Evolutionary conservation across 2,113 vertebrate species (phyloP).

Genomic region (Cavia porcellus): DNA sequence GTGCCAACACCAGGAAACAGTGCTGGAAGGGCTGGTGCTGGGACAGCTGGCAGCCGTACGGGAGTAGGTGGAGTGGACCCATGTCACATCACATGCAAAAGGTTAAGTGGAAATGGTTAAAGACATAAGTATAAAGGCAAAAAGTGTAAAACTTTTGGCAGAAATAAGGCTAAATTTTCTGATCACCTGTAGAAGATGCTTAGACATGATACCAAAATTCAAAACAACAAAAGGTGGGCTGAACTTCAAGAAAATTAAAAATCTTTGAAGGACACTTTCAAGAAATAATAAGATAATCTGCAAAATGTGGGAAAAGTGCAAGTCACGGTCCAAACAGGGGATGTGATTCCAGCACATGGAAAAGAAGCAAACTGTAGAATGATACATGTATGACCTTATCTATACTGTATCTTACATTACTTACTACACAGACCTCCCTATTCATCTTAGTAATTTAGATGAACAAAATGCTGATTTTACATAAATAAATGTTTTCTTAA

Average conservation of each 20-base stretch:
- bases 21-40: not conserved
- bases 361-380: not conserved
- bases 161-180: not conserved
- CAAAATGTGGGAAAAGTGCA: not conserved
- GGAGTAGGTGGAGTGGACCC: not conserved
- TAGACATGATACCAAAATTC: not conserved
- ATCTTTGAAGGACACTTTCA: not conserved
- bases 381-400: not conserved
- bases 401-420: not conserved
- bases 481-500: not conserved
- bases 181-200: not conserved
- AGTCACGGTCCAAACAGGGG: not conserved
- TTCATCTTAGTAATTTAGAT: not conserved
- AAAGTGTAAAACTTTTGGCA: not conserved
- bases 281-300: not conserved
- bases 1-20: not conserved
- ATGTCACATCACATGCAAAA: not conserved
- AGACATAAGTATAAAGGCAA: not conserved
- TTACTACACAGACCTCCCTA: not conserved
- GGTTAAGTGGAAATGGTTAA: not conserved
- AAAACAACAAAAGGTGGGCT: not conserved
- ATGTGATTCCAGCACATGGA: not conserved
- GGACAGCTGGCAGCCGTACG: not conserved
- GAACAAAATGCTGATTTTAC: conserved; percentile 19
- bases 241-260: conserved; percentile 49